A percentile compares a stretch with the other conserved stretches of the same genome.
These are phyloP conservation scores for Melanostigma gelatinosum DNA, from an alignment of 2,113 vertebrate species.

Conservation along the genomic window DNA sequence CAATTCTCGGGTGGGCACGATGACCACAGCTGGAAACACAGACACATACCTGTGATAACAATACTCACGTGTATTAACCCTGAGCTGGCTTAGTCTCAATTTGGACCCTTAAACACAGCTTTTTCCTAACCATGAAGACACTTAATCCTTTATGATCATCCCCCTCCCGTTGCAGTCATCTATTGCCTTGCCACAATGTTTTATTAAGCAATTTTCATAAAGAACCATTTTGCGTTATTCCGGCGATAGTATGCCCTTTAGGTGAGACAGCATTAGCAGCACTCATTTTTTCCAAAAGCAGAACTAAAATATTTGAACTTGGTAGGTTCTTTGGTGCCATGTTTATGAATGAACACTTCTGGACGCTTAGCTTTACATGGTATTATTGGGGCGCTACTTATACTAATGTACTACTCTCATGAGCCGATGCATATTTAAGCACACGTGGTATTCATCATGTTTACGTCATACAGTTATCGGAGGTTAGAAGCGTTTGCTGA, in stretches of 20 bases:
- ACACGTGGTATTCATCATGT: background rate
- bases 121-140: background rate
- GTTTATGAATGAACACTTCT: background rate
- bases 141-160: background rate
- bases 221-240: background rate
- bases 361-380: background rate
- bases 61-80: background rate
- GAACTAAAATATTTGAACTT: background rate
- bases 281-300: background rate
- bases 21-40: slow-evolving; percentile 89
- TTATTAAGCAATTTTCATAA: too few species aligned
- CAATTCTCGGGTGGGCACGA: slow-evolving; percentile 99
- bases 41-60: background rate
- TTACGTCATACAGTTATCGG: background rate
- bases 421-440: background rate
- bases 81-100: background rate
- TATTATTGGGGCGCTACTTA: background rate
- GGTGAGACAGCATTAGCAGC: background rate
- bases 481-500: background rate
- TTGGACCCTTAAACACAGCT: background rate
- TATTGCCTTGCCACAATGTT: background rate
- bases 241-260: background rate
- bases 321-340: too few species aligned
- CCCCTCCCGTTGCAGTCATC: background rate
- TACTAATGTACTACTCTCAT: background rate